phyloP scores from a whole-genome alignment of 2,797 vertebrate genomes.

The Sciurus carolinensis region DNA sequence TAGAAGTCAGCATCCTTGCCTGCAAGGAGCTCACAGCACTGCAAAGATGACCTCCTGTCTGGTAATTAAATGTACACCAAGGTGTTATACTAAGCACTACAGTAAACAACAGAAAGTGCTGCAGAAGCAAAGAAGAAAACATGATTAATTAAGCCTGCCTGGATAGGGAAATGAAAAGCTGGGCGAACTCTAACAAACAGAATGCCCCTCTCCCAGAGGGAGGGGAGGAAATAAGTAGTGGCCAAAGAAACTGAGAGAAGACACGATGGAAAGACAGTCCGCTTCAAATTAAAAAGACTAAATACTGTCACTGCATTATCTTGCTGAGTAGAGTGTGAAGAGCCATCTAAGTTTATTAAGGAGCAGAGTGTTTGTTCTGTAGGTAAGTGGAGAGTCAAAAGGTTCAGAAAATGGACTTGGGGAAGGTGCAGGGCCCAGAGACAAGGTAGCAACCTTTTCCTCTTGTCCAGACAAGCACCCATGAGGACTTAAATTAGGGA shows the following conservation, averaged over 20 bases:
- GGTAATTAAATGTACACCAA: not conserved
- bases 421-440: not conserved
- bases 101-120: not conserved
- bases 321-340: not conserved
- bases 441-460: not conserved
- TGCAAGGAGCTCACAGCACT: not conserved
- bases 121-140: not conserved
- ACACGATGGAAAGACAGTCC: not conserved
- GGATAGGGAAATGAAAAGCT: not conserved
- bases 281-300: not conserved
- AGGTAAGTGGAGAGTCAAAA: not conserved
- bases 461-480: not conserved
- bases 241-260: slow-evolving; percentile 44
- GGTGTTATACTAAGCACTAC: not conserved
- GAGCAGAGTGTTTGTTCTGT: not conserved
- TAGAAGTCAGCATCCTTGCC: not conserved
- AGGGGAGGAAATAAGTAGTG: too few relatives aligned
- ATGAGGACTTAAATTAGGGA: not conserved
- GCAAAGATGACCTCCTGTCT: not conserved
- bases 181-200: slow-evolving; percentile 5
- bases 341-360: not conserved
- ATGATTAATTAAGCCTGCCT: not conserved
- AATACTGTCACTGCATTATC: not conserved
- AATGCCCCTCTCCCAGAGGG: not conserved
- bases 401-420: not conserved